Evolutionary conservation across 1,140 invertebrate species (phyloP).

Genomic region (Propsilocerus akamusi): DNA sequence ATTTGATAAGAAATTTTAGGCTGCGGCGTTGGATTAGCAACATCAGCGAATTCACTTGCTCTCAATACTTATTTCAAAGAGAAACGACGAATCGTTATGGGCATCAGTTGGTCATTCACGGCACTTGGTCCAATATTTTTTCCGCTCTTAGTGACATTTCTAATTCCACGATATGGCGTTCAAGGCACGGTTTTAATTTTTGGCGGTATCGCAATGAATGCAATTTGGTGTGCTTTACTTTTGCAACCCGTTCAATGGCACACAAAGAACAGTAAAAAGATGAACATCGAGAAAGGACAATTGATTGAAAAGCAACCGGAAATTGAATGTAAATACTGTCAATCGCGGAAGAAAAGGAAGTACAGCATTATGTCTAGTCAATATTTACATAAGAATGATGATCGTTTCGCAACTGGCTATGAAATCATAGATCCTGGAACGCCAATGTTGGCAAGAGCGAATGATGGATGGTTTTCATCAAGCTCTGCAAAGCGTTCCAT

Average conservation of each 20-base stretch:
- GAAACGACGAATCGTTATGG: conserved; percentile 31
- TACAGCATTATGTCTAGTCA: conserved; percentile 38
- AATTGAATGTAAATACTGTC: conserved; percentile 19
- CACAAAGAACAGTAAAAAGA: conserved; percentile 21
- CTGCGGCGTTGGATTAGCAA: conserved; percentile 34
- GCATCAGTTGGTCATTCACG: conserved; percentile 35
- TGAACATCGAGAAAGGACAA: neutral
- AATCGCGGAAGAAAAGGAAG: conserved; percentile 16
- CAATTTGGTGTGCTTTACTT: conserved; percentile 33
- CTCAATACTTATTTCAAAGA: conserved; percentile 39
- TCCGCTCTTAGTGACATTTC: conserved; percentile 30
- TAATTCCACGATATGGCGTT: conserved; percentile 31
- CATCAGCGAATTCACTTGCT: conserved; percentile 36
- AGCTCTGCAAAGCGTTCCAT: conserved; percentile 26
- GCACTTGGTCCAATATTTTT: conserved; percentile 34
- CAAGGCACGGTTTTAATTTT: conserved; percentile 34
- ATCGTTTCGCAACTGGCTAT: conserved; percentile 33
- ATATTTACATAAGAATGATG: conserved; percentile 44
- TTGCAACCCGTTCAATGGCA: conserved; percentile 43
- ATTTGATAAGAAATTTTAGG: conserved; percentile 21
- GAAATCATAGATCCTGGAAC: conserved; percentile 42
- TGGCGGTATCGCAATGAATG: conserved; percentile 33
- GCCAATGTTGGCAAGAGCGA: conserved; percentile 41
- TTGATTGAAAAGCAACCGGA: neutral
- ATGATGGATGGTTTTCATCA: conserved; percentile 37